Base-by-base conservation (phyloP, 2,797 vertebrate species). In the Esox masquinongy region DNA sequence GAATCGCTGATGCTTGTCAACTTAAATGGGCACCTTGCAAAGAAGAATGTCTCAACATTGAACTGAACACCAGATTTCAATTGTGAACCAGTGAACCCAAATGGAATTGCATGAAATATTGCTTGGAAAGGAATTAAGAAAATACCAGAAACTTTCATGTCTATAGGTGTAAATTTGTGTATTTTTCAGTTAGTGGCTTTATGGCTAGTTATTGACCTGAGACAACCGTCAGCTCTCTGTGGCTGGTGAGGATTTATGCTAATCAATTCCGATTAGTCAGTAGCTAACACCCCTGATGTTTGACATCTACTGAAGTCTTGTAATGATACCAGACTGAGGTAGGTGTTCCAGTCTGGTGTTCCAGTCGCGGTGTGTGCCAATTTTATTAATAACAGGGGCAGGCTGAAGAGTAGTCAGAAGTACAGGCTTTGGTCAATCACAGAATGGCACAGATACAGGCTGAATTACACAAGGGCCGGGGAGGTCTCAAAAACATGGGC, bases 171-270 rank as follows among this genome's bases (percentile, higher is more conserved):
- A 16, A 4, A 17, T 36, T 39, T 36, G 66, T 68, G 16, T 36
- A 8, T n/a, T 5, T 39, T 36, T 68, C 34, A 36, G 31, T 19
- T n/a, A 36, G 31, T n/a, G 19, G 11, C 36, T 67, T 39, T 68
- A 68, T 34, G 26, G 29, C 49, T 17, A 0, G 1, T 36, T 17
- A 19, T 24, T 8, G 15, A 26, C 26, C 24, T 19, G 22, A 6
- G 66, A 51, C 29, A 53, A n/a, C 49, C 3, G 26, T 12, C 9
- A 51, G 69, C 61, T 67, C n/a, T 72, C 31, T 24, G 64, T 73
- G 59, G 64, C 16, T 68, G 17, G 39, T 70, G 53, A 17, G 19
- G 31, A 75, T 26, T 75, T 36, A 70, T 34, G 26, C 26, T 74
- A 47, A 68, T 74, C 36, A 47, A 53, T 74, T 22, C 31, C 50